Percentiles rank a stretch among this genome's conserved stretches.
Evolutionary conservation across 2,797 vertebrate genomes (phyloP).

Genomic region (Pangasius djambal): DNA sequence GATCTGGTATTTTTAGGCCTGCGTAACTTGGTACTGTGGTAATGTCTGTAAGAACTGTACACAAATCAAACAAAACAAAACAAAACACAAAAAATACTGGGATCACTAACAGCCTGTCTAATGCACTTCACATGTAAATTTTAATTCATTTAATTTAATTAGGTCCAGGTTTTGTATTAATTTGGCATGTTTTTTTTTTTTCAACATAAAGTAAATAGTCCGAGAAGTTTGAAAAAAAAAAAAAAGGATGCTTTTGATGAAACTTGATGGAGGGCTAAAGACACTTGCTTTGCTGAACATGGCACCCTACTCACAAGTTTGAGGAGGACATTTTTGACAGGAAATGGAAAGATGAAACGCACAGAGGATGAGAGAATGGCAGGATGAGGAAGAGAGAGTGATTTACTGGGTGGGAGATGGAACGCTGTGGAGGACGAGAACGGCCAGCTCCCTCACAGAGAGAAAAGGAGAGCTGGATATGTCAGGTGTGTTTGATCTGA

Average conservation of each 20-base stretch:
- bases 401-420: conserved; percentile 20
- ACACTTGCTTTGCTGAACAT: neutral
- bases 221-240: neutral
- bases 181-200: too few relatives aligned
- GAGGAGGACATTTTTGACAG: conserved; percentile 16
- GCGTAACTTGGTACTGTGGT: neutral
- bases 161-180: neutral
- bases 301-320: neutral
- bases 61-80: neutral
- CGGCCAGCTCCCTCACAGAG: conserved; percentile 26
- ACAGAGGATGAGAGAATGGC: neutral
- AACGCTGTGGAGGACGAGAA: conserved; percentile 24
- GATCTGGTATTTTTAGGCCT: neutral
- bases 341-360: conserved; percentile 24
- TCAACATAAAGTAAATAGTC: neutral
- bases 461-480: conserved; percentile 38
- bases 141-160: neutral
- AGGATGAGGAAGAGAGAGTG: conserved; percentile 17
- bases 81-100: neutral
- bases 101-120: too few relatives aligned
- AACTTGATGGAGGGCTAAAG: neutral
- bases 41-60: neutral
- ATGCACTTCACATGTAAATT: neutral
- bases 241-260: neutral
- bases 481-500: conserved; percentile 50